Evolutionary conservation across 2,113 vertebrate species (phyloP).

Genomic region (Dendrocopos noguchii): DNA sequence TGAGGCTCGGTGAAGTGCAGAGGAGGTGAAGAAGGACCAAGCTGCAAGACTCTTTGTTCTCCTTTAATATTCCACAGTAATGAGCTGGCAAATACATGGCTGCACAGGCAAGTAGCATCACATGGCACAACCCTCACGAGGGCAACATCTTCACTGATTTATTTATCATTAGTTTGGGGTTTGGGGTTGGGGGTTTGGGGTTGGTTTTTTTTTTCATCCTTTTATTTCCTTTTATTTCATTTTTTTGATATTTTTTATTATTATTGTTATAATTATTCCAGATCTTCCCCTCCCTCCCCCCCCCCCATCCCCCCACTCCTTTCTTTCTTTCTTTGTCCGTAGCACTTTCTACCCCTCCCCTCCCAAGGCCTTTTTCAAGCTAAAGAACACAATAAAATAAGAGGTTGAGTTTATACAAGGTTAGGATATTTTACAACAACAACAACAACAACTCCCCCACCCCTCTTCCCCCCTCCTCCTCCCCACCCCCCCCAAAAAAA

Average conservation of each 20-base stretch:
- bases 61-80: slow-evolving; percentile 79
- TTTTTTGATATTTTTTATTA: not conserved
- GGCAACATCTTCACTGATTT: slow-evolving; percentile 27
- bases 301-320: too few species aligned
- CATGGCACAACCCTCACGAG: slow-evolving; percentile 73
- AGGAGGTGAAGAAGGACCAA: slow-evolving; percentile 20
- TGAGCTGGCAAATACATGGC: slow-evolving; percentile 75
- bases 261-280: not conserved
- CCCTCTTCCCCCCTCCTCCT: too few species aligned
- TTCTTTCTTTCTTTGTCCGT: slow-evolving; percentile 20
- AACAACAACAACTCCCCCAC: not conserved
- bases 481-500: too few species aligned
- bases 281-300: slow-evolving; percentile 18
- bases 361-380: slow-evolving; percentile 77
- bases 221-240: slow-evolving; percentile 10
- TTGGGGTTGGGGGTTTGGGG: too few species aligned
- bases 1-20: not conserved
- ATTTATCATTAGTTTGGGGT: not conserved
- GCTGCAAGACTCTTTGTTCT: slow-evolving; percentile 54
- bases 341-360: slow-evolving; percentile 68
- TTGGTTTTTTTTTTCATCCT: not conserved
- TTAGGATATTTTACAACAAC: slow-evolving; percentile 82
- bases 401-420: slow-evolving; percentile 77
- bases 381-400: slow-evolving; percentile 66
- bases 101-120: slow-evolving; percentile 78